Conservation (phyloP, 2,888 invertebrate species). For the Priapulus caudatus region DNA sequence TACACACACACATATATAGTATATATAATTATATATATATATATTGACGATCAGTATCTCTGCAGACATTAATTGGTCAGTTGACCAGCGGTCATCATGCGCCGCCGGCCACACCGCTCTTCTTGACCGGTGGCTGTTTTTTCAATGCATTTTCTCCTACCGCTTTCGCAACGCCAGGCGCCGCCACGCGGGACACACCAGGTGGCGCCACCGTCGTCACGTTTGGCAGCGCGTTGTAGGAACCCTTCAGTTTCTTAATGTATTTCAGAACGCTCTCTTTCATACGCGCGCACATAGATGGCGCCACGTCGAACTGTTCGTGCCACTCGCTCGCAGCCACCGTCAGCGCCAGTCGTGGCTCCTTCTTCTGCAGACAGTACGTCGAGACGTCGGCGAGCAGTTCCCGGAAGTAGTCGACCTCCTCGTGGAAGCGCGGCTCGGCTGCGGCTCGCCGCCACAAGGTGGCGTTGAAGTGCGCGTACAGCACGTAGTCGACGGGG, state of each 20-base stretch:
- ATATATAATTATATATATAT: too few species aligned
- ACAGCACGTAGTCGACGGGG: constrained; percentile 29
- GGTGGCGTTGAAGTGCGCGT: constrained; percentile 30
- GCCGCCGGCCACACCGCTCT: too few species aligned
- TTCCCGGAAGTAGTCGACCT: background rate
- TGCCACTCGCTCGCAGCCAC: background rate
- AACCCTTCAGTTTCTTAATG: background rate
- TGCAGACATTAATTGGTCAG: too few species aligned
- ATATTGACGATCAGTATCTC: too few species aligned
- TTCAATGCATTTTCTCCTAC: too few species aligned
- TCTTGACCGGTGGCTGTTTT: too few species aligned
- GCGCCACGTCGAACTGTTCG: background rate
- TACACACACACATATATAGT: too few species aligned
- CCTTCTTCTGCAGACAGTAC: background rate
- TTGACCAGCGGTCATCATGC: too few species aligned
- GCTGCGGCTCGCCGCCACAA: constrained; percentile 28
- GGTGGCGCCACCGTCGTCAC: too few species aligned
- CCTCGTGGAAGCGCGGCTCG: constrained; percentile 20
- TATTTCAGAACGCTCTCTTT: background rate
- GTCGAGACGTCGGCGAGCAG: background rate
- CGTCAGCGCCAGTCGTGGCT: background rate
- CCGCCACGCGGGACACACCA: too few species aligned
- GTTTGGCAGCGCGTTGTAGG: too few species aligned
- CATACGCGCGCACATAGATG: background rate
- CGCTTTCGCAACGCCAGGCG: too few species aligned